Evolutionary conservation across 2,113 vertebrate genomes (phyloP).

Genomic region (Elephas maximus): DNA sequence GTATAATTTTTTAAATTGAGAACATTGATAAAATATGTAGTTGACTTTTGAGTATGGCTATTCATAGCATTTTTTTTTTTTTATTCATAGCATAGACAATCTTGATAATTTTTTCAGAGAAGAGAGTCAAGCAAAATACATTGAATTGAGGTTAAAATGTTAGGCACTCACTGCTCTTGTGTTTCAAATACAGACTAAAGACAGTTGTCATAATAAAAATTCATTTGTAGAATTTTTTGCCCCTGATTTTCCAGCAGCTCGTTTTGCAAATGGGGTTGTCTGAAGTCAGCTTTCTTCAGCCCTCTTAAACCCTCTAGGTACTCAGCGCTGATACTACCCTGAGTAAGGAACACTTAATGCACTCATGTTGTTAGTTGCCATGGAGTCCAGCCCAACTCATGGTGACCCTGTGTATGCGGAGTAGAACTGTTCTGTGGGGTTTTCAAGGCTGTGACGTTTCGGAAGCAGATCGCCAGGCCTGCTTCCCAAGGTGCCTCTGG

Average conservation of each 20-base stretch:
- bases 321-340: not conserved
- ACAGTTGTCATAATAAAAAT: slow-evolving; percentile 25
- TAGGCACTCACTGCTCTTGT: not conserved
- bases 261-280: slow-evolving; percentile 11
- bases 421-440: not conserved
- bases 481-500: no score
- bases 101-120: slow-evolving; percentile 15
- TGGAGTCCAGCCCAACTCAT: not conserved
- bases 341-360: not conserved
- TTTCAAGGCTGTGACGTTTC: not conserved
- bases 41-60: slow-evolving; percentile 11
- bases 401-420: not conserved
- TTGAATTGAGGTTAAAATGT: slow-evolving; percentile 57
- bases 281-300: not conserved
- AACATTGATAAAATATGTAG: not conserved
- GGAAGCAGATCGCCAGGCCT: not conserved
- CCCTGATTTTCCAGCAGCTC: not conserved
- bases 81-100: not conserved
- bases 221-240: slow-evolving; percentile 6
- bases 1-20: not conserved
- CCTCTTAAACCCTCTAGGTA: not conserved
- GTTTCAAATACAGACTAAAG: slow-evolving; percentile 33
- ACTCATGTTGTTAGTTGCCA: not conserved
- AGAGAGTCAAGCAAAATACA: not conserved
- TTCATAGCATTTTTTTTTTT: not conserved